Base-by-base conservation (phyloP, 1,140 invertebrate species). In the Macrostomum lignano region DNA sequence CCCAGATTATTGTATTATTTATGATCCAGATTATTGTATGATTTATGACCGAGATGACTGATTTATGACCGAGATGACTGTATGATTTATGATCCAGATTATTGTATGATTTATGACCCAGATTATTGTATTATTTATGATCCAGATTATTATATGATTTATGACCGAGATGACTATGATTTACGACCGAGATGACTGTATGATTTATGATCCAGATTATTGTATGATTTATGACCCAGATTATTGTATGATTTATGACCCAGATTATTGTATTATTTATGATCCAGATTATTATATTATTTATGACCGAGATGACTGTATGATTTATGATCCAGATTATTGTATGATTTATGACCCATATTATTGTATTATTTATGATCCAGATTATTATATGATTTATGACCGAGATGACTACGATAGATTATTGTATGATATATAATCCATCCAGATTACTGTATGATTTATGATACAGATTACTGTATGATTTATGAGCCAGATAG, bases 401-500 rank as follows among this genome's bases (percentile, higher is more conserved):
- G n/a, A n/a, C n/a, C n/a, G n/a, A n/a, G n/a, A n/a, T n/a, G n/a
- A n/a, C n/a, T n/a, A n/a, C n/a, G n/a, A n/a, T n/a, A n/a, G n/a
- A n/a, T n/a, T n/a, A n/a, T n/a, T n/a, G n/a, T n/a, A n/a, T n/a
- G n/a, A n/a, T n/a, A n/a, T n/a, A n/a, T n/a, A n/a, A n/a, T n/a
- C n/a, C n/a, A n/a, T n/a, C n/a, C n/a, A n/a, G 20, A 30, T 30
- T 20, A 14, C 11, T 30, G 20, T 13, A 30, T 30, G 20, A 20
- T 17, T 13, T 17, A 30, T 9, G 28, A 30, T 7, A 17, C 14
- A 17, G 28, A 30, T 14, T 30, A 5, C 6, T 30, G 11, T 7
- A 17, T 30, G 15, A n/a, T n/a, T n/a, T n/a, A n/a, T n/a, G n/a
- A n/a, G n/a, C n/a, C n/a, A n/a, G n/a, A n/a, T n/a, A n/a, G n/a